Conservation (phyloP, 37 sponge, comb jelly and placozoan species). For the Cliona cf. orientalis region DNA sequence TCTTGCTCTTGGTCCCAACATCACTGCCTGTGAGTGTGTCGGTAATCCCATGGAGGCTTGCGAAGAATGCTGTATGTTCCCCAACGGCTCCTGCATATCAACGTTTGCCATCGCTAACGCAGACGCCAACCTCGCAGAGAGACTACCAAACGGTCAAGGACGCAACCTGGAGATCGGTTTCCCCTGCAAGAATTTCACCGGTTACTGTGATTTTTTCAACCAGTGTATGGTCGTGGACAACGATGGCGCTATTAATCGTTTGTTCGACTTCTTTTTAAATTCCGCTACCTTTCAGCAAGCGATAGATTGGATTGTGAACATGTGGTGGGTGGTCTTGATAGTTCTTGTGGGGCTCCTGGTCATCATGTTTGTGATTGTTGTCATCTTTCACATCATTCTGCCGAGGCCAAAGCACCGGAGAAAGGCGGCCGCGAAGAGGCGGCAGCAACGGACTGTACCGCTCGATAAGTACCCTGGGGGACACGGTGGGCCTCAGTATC, state of each 20-base stretch:
- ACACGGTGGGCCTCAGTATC: too few relatives aligned
- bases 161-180: conserved; percentile 26
- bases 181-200: conserved; percentile 65
- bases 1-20: conserved; percentile 33
- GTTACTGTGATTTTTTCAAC: conserved; percentile 81
- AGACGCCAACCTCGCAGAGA: not conserved
- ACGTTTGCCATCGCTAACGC: conserved; percentile 15
- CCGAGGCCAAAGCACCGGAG: conserved; percentile 70
- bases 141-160: conserved; percentile 15
- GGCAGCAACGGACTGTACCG: not conserved
- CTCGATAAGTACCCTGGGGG: too few relatives aligned
- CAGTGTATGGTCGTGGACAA: conserved; percentile 23
- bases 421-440: conserved; percentile 15
- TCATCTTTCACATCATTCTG: conserved; percentile 60
- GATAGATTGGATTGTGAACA: conserved; percentile 37
- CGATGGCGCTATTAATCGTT: conserved; percentile 22
- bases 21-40: conserved; percentile 57
- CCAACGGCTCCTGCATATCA: conserved; percentile 25
- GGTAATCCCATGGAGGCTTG: conserved; percentile 33
- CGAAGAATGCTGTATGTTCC: conserved; percentile 55
- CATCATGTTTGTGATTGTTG: conserved; percentile 67
- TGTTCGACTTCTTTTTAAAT: conserved; percentile 26
- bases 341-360: conserved; percentile 58
- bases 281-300: conserved; percentile 7
- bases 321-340: conserved; percentile 80